Evolutionary conservation across 2,888 invertebrate genomes (phyloP).

Genomic region (Lithophane leautieri): DNA sequence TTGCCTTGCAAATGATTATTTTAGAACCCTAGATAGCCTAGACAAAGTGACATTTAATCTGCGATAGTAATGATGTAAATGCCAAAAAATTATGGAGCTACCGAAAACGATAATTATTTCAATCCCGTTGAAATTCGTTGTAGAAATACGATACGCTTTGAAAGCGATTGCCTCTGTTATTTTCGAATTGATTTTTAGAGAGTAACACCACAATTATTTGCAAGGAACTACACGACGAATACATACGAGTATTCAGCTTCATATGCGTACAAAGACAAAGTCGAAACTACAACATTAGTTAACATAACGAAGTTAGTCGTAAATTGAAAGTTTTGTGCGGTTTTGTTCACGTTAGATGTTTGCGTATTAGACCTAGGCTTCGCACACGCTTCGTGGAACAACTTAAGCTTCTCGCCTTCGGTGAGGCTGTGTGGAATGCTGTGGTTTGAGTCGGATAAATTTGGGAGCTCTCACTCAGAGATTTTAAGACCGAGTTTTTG

Average conservation of each 20-base stretch:
- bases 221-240: constrained; percentile 9
- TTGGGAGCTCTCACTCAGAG: background rate
- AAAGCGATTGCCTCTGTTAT: no score
- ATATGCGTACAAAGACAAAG: constrained; percentile 22
- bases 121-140: background rate
- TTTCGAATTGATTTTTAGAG: background rate
- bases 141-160: background rate
- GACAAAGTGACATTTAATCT: background rate
- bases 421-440: constrained; percentile 1
- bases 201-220: background rate
- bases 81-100: background rate
- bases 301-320: constrained; percentile 37
- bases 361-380: constrained; percentile 38
- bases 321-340: constrained; percentile 50
- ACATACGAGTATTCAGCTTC: background rate
- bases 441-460: constrained; percentile 5
- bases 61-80: background rate
- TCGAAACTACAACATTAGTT: constrained; percentile 49
- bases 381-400: constrained; percentile 22
- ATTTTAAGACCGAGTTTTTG: background rate
- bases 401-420: constrained; percentile 37
- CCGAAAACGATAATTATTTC: no score
- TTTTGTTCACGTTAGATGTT: constrained; percentile 43
- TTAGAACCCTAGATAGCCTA: background rate
- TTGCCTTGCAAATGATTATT: background rate